phyloP scores from a whole-genome alignment of 1,140 invertebrate species.

The Drosophila prosaltans region DNA sequence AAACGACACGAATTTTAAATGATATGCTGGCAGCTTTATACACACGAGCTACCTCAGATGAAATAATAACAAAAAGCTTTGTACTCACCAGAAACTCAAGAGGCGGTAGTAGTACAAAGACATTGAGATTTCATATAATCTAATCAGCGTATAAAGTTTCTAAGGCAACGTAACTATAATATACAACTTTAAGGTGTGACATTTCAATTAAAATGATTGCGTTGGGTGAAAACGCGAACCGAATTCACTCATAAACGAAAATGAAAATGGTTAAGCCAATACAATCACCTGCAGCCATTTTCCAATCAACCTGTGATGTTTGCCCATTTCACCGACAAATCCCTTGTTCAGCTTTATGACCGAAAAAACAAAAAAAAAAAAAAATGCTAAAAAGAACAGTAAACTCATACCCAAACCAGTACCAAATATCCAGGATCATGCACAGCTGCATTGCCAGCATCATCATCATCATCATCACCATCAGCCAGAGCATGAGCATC shows the following conservation, averaged over 20 bases:
- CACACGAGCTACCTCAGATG: constrained; percentile 29
- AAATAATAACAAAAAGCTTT: constrained; percentile 55
- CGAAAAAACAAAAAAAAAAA: constrained; percentile 18
- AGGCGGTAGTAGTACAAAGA: neutral
- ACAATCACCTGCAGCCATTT: constrained; percentile 77
- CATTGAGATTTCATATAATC: constrained; percentile 23
- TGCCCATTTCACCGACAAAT: constrained; percentile 51
- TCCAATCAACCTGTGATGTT: constrained; percentile 68
- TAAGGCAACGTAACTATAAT: constrained; percentile 2
- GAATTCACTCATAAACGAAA: constrained; percentile 69
- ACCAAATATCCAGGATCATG: constrained; percentile 21
- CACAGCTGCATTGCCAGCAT: constrained; percentile 40
- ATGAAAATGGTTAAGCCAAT: constrained; percentile 34
- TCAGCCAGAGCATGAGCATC: constrained; percentile 23
- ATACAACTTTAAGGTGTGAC: constrained; percentile 13
- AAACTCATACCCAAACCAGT: neutral
- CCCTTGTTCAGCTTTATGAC: constrained; percentile 72
- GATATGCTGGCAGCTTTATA: constrained; percentile 59
- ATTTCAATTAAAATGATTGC: constrained; percentile 46
- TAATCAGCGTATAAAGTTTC: constrained; percentile 40
- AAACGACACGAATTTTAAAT: constrained; percentile 73
- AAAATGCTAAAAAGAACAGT: constrained; percentile 34
- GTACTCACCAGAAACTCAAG: neutral
- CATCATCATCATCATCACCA: constrained; percentile 36
- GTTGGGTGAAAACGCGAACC: constrained; percentile 1